These are phyloP conservation scores for Panagrolaimus sp. DNA, from an alignment of 1,140 invertebrate genomes.

Conservation along the genomic window DNA sequence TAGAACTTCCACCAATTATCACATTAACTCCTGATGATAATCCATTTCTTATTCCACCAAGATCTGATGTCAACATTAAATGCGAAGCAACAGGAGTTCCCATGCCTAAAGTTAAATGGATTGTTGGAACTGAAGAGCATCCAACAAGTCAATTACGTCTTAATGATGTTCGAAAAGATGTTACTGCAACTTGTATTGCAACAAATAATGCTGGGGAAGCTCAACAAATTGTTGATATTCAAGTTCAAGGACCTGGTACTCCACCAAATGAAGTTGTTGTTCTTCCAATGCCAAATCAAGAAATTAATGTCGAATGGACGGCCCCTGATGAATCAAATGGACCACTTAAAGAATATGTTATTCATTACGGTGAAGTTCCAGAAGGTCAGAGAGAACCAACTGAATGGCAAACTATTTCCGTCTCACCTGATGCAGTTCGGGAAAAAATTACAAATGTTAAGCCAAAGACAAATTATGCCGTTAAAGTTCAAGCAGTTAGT, in stretches of 20 bases:
- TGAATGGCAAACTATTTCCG: conserved; percentile 46
- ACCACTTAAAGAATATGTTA: conserved; percentile 41
- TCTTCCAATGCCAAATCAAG: conserved; percentile 46
- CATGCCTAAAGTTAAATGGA: conserved; percentile 45
- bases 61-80: conserved; percentile 36
- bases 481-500: conserved; percentile 53
- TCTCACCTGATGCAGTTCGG: conserved; percentile 45
- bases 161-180: conserved; percentile 44
- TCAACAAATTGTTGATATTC: conserved; percentile 41
- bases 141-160: conserved; percentile 40
- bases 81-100: conserved; percentile 52
- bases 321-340: conserved; percentile 55
- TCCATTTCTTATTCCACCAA: conserved; percentile 39
- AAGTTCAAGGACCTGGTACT: conserved; percentile 49
- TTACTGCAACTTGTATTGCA: conserved; percentile 50
- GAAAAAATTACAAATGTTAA: conserved; percentile 38
- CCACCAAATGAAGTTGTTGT: conserved; percentile 53
- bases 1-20: conserved; percentile 49
- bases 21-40: conserved; percentile 42
- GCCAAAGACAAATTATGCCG: conserved; percentile 48
- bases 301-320: conserved; percentile 56
- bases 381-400: conserved; percentile 39
- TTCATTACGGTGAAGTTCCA: conserved; percentile 52
- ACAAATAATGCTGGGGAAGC: conserved; percentile 52
- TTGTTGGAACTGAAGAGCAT: conserved; percentile 31